Conservation (phyloP, 2,797 vertebrate species). For the Artibeus lituratus region DNA sequence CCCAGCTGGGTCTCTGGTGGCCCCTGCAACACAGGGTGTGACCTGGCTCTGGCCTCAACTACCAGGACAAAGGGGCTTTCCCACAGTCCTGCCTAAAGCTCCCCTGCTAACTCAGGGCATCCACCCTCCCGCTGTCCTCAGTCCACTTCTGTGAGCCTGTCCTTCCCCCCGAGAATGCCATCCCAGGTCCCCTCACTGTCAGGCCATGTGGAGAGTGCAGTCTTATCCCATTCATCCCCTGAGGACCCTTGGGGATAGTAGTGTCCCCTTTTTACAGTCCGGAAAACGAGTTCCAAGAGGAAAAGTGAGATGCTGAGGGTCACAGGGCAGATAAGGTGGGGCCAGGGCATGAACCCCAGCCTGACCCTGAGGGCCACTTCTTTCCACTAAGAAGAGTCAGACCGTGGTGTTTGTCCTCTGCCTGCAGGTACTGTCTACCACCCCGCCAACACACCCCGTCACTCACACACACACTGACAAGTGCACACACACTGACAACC, state of each 20-base stretch:
- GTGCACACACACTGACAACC: background rate
- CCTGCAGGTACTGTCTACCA: too few relatives aligned
- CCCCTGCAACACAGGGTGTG: background rate
- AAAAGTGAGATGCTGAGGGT: background rate
- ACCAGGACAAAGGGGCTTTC: background rate
- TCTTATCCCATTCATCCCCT: background rate
- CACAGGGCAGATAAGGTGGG: too few relatives aligned
- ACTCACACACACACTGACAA: background rate
- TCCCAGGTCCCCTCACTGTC: too few relatives aligned
- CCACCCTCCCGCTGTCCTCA: background rate
- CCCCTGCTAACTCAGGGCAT: background rate
- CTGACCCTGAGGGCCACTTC: background rate
- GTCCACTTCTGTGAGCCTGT: background rate
- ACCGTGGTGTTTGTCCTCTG: background rate
- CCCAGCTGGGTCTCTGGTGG: background rate
- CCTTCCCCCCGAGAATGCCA: fast-evolving
- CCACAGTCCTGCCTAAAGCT: background rate
- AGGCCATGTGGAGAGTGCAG: fast-evolving
- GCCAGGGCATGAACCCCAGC: background rate
- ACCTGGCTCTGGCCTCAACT: background rate
- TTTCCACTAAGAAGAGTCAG: background rate
- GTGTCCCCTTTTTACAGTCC: background rate
- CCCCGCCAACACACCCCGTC: background rate
- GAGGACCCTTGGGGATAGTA: fast-evolving
- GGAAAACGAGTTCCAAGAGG: background rate